phyloP scores from a whole-genome alignment of 1,140 invertebrate genomes.

The Drosophila pandora region DNA sequence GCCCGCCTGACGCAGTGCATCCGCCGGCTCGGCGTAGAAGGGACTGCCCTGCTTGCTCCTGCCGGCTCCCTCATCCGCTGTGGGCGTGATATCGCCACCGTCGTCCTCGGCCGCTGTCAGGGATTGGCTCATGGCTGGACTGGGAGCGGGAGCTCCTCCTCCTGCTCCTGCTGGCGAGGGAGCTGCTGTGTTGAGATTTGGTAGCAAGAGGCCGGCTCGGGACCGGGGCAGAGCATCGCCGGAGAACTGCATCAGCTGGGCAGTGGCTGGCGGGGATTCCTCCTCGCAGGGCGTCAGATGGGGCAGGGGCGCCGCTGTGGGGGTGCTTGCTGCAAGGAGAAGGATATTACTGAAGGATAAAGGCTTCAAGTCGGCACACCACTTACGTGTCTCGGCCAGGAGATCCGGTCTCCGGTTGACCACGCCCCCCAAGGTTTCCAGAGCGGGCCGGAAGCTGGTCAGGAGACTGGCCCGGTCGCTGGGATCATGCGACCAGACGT shows the following conservation, averaged over 20 bases:
- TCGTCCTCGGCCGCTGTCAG: conserved; percentile 44
- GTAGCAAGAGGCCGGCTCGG: conserved; percentile 67
- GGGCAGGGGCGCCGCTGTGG: conserved; percentile 76
- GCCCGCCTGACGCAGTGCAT: conserved; percentile 88
- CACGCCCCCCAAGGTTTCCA: conserved; percentile 84
- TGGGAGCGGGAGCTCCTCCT: background rate
- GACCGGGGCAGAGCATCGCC: conserved; percentile 69
- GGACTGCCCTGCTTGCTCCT: conserved; percentile 88
- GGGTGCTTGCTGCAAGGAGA: conserved; percentile 74
- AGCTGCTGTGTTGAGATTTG: conserved; percentile 30
- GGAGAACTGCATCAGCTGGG: conserved; percentile 67
- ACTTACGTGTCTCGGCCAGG: conserved; percentile 88
- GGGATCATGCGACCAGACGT: conserved; percentile 93
- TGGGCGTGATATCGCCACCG: conserved; percentile 70
- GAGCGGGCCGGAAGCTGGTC: conserved; percentile 79
- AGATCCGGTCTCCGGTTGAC: conserved; percentile 87
- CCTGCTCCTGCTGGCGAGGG: background rate
- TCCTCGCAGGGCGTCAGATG: conserved; percentile 85
- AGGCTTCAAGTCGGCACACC: background rate
- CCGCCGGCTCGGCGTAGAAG: conserved; percentile 96
- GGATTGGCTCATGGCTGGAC: conserved; percentile 58
- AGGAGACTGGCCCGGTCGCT: conserved; percentile 84
- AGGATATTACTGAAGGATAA: background rate
- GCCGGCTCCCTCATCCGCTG: conserved; percentile 64
- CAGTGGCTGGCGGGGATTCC: background rate